Percentiles rank a stretch among this genome's conserved stretches.
Evolutionary conservation across 2,797 vertebrate species (phyloP).

Genomic region (Leucoraja ocellata): DNA sequence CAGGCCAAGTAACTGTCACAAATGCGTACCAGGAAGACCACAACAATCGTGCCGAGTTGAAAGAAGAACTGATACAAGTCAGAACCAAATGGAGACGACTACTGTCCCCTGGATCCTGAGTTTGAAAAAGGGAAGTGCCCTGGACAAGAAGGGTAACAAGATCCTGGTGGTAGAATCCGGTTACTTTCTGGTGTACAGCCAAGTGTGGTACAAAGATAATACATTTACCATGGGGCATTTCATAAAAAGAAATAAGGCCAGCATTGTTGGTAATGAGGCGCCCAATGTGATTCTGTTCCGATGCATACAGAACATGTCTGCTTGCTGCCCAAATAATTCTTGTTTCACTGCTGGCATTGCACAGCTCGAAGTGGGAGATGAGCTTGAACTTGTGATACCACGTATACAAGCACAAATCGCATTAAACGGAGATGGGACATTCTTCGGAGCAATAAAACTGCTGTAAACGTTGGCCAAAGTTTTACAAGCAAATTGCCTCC

Average conservation of each 20-base stretch:
- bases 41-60: neutral
- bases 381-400: constrained; percentile 83
- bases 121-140: constrained; percentile 74
- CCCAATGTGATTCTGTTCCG: constrained; percentile 78
- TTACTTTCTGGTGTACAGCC: constrained; percentile 89
- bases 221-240: constrained; percentile 88
- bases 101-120: constrained; percentile 86
- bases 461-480: constrained; percentile 54
- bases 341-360: constrained; percentile 75
- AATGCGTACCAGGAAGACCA: neutral
- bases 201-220: constrained; percentile 82
- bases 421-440: constrained; percentile 80
- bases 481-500: neutral
- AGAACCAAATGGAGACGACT: constrained; percentile 51
- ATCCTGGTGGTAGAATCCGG: constrained; percentile 81
- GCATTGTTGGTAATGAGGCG: constrained; percentile 78
- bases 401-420: constrained; percentile 73
- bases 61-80: neutral
- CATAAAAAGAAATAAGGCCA: constrained; percentile 80
- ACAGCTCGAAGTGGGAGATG: constrained; percentile 82
- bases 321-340: constrained; percentile 51
- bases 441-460: constrained; percentile 83
- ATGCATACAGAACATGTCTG: constrained; percentile 88
- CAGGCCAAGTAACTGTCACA: constrained; percentile 49
- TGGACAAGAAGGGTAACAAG: constrained; percentile 70